A percentile compares a stretch with the other conserved stretches of the same genome.
These are phyloP conservation scores for Oryzias javanicus DNA, from an alignment of 2,113 vertebrate species.

Conservation along the genomic window DNA sequence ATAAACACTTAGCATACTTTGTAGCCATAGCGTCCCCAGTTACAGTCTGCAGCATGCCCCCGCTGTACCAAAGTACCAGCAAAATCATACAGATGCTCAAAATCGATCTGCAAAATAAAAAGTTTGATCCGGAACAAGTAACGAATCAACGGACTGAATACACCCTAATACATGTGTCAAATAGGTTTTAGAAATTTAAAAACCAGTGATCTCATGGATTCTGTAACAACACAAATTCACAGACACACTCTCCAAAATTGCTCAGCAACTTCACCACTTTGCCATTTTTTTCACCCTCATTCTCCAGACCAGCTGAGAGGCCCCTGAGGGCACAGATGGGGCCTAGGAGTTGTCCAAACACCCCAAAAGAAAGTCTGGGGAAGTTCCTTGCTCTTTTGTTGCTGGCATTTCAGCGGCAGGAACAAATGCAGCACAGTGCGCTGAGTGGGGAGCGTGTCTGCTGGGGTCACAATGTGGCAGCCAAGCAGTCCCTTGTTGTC, in stretches of 20 bases:
- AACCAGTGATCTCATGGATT: constrained; percentile 60
- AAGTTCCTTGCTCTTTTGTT: constrained; percentile 59
- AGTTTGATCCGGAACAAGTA: too few relatives aligned
- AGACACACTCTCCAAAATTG: constrained; percentile 38
- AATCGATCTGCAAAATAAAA: too few relatives aligned
- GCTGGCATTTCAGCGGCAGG: constrained; percentile 25
- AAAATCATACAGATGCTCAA: too few relatives aligned
- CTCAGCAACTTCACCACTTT: constrained; percentile 51
- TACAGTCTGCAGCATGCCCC: too few relatives aligned
- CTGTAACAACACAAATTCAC: constrained; percentile 12
- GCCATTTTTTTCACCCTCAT: constrained; percentile 38
- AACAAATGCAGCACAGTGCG: constrained; percentile 79
- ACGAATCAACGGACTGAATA: too few relatives aligned
- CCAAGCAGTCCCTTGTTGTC: constrained; percentile 48
- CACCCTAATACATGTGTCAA: constrained; percentile 20
- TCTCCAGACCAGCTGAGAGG: constrained; percentile 53
- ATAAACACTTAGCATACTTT: too few relatives aligned
- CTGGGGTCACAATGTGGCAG: constrained; percentile 55
- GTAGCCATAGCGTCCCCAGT: too few relatives aligned
- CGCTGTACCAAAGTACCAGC: too few relatives aligned
- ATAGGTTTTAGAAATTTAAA: constrained; percentile 32
- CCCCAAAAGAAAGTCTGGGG: constrained; percentile 69
- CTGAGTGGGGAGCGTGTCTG: constrained; percentile 42
- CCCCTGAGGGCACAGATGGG: constrained; percentile 56
- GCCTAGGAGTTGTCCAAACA: constrained; percentile 74